These are phyloP conservation scores for Sminthurinus signatus DNA, from an alignment of 1,140 invertebrate species.

Conservation along the genomic window DNA sequence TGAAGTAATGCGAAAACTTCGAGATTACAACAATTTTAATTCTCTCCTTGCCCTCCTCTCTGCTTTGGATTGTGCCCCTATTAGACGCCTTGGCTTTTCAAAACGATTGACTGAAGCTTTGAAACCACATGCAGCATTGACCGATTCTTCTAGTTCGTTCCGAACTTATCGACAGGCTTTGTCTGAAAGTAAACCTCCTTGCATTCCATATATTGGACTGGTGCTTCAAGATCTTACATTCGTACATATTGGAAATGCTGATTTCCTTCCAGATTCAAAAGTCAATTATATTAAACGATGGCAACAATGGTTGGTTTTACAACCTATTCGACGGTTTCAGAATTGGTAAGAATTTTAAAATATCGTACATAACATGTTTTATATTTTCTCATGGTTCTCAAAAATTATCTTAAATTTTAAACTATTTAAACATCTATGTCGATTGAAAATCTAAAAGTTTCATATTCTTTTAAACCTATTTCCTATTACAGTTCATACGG, in stretches of 20 bases:
- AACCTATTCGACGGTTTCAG: constrained; percentile 94
- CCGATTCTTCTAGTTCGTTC: constrained; percentile 94
- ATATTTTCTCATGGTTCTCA: neutral
- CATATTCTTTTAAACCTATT: no score
- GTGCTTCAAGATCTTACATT: constrained; percentile 98
- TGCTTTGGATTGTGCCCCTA: constrained; percentile 92
- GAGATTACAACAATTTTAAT: constrained; percentile 98
- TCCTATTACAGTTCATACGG: constrained; percentile 59
- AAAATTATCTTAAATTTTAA: no score
- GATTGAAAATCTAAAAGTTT: no score
- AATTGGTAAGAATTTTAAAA: constrained; percentile 57
- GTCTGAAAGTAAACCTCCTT: constrained; percentile 89
- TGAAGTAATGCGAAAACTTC: constrained; percentile 95
- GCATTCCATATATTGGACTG: constrained; percentile 96
- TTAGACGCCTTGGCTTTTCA: constrained; percentile 90
- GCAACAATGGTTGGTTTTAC: constrained; percentile 96
- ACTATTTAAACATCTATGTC: no score
- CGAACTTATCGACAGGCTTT: constrained; percentile 88
- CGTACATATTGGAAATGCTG: constrained; percentile 94
- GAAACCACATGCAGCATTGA: constrained; percentile 88
- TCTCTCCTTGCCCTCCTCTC: constrained; percentile 94
- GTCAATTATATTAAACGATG: constrained; percentile 97
- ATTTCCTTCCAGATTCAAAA: constrained; percentile 74
- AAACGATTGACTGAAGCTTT: constrained; percentile 85
- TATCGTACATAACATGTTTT: no score